These are phyloP conservation scores for Metopolophium dirhodum DNA, from an alignment of 1,140 invertebrate genomes.

Conservation along the genomic window DNA sequence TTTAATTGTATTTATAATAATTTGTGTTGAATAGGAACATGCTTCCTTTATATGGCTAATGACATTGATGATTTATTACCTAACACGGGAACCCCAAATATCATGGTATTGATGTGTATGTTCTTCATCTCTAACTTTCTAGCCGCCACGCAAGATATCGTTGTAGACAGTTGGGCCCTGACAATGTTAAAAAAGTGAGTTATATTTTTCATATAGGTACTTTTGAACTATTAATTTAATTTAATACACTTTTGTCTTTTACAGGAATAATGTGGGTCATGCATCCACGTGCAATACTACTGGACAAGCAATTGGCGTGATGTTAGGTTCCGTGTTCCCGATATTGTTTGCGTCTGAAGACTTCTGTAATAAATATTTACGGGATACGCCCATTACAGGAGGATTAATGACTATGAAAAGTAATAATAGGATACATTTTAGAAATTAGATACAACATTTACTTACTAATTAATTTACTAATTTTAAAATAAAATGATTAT, in stretches of 20 bases:
- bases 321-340: constrained; percentile 96
- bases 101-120: constrained; percentile 78
- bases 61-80: constrained; percentile 21
- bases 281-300: constrained; percentile 98
- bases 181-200: constrained; percentile 90
- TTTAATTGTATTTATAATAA: not conserved
- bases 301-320: constrained; percentile 97
- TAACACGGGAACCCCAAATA: constrained; percentile 70
- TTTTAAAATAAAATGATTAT: not conserved
- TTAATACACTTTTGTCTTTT: not conserved
- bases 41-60: not conserved
- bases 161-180: constrained; percentile 98
- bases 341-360: constrained; percentile 93
- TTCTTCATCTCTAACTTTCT: constrained; percentile 94
- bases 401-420: constrained; percentile 86
- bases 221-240: not conserved
- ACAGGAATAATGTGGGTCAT: constrained; percentile 77
- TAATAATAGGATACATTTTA: constrained; percentile 62
- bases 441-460: not conserved
- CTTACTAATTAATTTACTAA: too few relatives aligned
- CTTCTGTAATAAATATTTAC: constrained; percentile 94
- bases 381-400: constrained; percentile 71
- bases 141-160: constrained; percentile 98
- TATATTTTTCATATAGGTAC: not conserved
- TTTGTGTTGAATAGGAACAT: not conserved